Percentiles rank a stretch among this genome's conserved stretches.
Conservation (phyloP, 1,140 invertebrate species). For the Zaprionus taronus region DNA sequence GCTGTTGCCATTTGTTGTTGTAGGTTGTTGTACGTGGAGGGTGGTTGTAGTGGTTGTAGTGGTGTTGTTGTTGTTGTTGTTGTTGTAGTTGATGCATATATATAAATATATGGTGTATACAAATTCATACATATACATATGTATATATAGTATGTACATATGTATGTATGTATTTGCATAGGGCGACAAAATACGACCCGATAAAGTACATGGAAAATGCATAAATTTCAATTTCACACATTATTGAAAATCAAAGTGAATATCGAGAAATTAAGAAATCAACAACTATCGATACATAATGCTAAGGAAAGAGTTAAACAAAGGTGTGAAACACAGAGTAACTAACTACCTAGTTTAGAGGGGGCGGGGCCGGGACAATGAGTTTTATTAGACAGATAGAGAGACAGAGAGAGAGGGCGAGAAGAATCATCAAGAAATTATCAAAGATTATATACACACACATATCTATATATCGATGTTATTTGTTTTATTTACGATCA, state of each 20-base stretch:
- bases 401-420: background rate
- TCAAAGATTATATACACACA: background rate
- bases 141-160: slow-evolving; percentile 5
- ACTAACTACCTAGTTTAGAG: background rate
- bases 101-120: slow-evolving; percentile 19
- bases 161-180: slow-evolving; percentile 13
- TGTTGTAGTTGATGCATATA: slow-evolving; percentile 51
- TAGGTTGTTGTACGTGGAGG: slow-evolving; percentile 43
- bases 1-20: slow-evolving; percentile 79
- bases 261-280: slow-evolving; percentile 1
- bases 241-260: background rate
- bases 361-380: background rate
- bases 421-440: slow-evolving; percentile 2
- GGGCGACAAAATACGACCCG: slow-evolving; percentile 41
- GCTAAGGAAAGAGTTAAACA: slow-evolving; percentile 4
- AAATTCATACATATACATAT: slow-evolving; percentile 10
- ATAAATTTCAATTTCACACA: slow-evolving; percentile 12
- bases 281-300: background rate
- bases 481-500: background rate
- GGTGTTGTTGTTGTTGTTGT: slow-evolving; percentile 64
- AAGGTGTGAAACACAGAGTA: background rate
- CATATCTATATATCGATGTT: background rate
- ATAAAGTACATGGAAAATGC: slow-evolving; percentile 68
- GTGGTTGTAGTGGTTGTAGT: slow-evolving; percentile 61
- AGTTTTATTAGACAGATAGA: no score